Percentiles rank a stretch among this genome's conserved stretches.
phyloP scores from a whole-genome alignment of 2,888 invertebrate species.

The Parthenolecanium corni region DNA sequence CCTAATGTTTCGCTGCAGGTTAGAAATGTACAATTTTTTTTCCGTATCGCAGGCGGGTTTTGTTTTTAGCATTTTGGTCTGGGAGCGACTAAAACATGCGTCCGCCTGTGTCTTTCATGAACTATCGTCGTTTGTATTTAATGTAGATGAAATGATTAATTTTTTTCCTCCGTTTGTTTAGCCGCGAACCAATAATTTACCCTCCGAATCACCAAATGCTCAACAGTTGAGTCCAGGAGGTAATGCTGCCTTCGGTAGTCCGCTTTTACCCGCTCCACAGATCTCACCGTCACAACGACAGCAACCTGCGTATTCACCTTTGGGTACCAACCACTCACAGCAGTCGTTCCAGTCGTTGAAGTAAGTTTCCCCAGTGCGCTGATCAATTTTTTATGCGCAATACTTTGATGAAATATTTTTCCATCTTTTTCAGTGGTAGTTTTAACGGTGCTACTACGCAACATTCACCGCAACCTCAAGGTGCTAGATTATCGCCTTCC shows the following conservation, averaged over 20 bases:
- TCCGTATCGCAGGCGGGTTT: too few species aligned
- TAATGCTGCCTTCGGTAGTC: conserved; percentile 32
- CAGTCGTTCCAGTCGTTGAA: conserved; percentile 27
- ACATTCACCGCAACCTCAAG: conserved; percentile 15
- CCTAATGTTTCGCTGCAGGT: conserved; percentile 78
- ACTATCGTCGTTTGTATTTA: too few species aligned
- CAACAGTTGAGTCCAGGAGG: conserved; percentile 49
- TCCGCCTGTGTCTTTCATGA: too few species aligned
- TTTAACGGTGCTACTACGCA: conserved; percentile 14
- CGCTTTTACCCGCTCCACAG: conserved; percentile 36
- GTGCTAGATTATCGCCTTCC: conserved; percentile 47
- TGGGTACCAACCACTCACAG: conserved; percentile 25
- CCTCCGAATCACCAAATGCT: conserved; percentile 43
- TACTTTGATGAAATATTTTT: neutral
- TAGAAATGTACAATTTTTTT: too few species aligned
- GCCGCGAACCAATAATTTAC: conserved; percentile 37
- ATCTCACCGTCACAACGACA: conserved; percentile 41
- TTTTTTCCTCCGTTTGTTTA: too few species aligned
- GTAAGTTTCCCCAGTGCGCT: conserved; percentile 3
- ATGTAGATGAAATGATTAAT: too few species aligned
- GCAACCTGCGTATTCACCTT: conserved; percentile 29
- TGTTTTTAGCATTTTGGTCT: neutral
- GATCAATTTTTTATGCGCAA: neutral
- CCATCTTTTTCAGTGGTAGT: neutral
- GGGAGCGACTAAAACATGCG: neutral